Conservation (phyloP, 2,888 invertebrate genomes). For the Plagiodera versicolora region DNA sequence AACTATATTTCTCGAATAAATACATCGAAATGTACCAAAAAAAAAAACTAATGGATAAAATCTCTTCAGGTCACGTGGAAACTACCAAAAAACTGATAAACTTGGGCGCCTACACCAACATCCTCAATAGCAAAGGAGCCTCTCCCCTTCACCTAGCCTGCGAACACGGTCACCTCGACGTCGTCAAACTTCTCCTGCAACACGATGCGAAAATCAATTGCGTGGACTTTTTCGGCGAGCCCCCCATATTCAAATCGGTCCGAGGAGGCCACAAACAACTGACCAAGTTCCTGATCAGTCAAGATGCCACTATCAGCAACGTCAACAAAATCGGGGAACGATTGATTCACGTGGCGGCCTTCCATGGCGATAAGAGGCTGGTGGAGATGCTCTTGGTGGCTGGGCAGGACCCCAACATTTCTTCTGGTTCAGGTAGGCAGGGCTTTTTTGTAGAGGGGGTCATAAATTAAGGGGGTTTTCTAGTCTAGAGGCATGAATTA, state of each 20-base stretch:
- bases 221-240: constrained; percentile 30
- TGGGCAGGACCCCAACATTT: constrained; percentile 23
- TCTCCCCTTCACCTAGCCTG: constrained; percentile 38
- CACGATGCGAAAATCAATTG: constrained; percentile 32
- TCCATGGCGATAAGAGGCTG: constrained; percentile 23
- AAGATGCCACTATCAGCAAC: constrained; percentile 29
- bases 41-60: too few relatives aligned
- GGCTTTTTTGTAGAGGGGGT: too few relatives aligned
- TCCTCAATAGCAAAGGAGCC: constrained; percentile 31
- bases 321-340: constrained; percentile 31
- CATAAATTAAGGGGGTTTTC: too few relatives aligned
- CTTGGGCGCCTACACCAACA: constrained; percentile 31
- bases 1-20: too few relatives aligned
- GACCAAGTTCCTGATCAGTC: constrained; percentile 29
- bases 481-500: too few relatives aligned
- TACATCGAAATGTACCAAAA: too few relatives aligned
- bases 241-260: constrained; percentile 33
- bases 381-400: constrained; percentile 24
- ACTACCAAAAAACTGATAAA: constrained; percentile 30
- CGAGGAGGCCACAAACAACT: constrained; percentile 22
- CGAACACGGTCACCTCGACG: constrained; percentile 25
- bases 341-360: constrained; percentile 32
- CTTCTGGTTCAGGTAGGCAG: constrained; percentile 23
- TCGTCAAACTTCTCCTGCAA: constrained; percentile 32
- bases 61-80: constrained; percentile 31